Conservation (phyloP, 2,888 invertebrate species). For the Brenthis hecate region DNA sequence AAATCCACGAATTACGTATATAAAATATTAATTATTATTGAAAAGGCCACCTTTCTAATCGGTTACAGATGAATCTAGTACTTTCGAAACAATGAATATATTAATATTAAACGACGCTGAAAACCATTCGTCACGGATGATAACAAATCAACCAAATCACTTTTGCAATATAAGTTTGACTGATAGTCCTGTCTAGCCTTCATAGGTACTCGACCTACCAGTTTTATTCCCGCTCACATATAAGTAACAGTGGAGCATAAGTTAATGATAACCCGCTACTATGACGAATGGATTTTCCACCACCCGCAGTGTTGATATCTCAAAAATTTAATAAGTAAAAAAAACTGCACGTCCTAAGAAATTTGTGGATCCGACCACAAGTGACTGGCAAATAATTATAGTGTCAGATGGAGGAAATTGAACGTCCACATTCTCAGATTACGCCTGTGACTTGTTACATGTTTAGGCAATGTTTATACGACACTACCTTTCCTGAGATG, state of each 20-base stretch:
- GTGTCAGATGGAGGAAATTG: slow-evolving; percentile 23
- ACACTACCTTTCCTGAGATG: neutral
- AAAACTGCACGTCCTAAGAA: slow-evolving; percentile 18
- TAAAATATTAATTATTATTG: slow-evolving; percentile 15
- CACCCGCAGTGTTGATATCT: slow-evolving; percentile 42
- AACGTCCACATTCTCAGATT: slow-evolving; percentile 23
- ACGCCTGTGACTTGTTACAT: slow-evolving; percentile 7
- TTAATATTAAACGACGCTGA: slow-evolving; percentile 40
- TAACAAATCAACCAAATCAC: slow-evolving; percentile 41
- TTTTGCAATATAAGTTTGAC: slow-evolving; percentile 39
- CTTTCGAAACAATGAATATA: slow-evolving; percentile 42
- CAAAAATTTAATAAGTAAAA: slow-evolving; percentile 26
- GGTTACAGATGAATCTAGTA: slow-evolving; percentile 27
- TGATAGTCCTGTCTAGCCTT: slow-evolving; percentile 40
- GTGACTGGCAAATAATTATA: slow-evolving; percentile 29
- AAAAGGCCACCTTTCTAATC: slow-evolving; percentile 24
- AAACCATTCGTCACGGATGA: slow-evolving; percentile 40
- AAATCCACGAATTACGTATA: neutral
- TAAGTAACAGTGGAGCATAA: slow-evolving; percentile 44
- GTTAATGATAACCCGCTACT: slow-evolving; percentile 45
- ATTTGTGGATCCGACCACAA: slow-evolving; percentile 21
- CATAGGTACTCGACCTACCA: slow-evolving; percentile 39
- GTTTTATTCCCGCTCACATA: slow-evolving; percentile 45
- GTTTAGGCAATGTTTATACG: slow-evolving; percentile 5
- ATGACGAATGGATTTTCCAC: slow-evolving; percentile 44